These are phyloP conservation scores for Propithecus deckenii DNA, from an alignment of 2,797 vertebrate species.

Conservation along the genomic window DNA sequence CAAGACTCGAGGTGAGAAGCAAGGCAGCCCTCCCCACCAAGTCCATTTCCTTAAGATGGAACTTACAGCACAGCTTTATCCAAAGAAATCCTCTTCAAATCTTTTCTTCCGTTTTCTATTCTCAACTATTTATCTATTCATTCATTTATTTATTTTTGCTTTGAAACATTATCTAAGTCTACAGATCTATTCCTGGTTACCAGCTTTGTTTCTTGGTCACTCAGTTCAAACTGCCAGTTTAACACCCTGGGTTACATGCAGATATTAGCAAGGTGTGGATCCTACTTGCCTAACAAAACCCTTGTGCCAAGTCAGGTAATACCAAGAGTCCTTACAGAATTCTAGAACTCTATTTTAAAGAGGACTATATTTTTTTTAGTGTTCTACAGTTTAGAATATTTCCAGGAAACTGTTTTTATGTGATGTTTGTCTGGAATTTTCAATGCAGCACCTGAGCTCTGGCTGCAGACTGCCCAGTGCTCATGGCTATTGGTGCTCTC, in stretches of 20 bases:
- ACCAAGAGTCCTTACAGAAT: background rate
- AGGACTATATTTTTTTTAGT: background rate
- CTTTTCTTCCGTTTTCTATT: background rate
- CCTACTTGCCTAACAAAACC: background rate
- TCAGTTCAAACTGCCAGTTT: background rate
- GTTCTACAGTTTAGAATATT: background rate
- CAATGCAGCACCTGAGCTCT: background rate
- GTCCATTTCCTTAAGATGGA: background rate
- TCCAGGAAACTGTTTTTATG: background rate
- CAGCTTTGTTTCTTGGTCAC: background rate
- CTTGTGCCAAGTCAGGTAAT: background rate
- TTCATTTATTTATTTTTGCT: background rate
- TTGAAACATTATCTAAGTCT: background rate
- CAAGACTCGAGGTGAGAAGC: background rate
- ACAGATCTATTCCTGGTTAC: background rate
- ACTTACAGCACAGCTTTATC: background rate
- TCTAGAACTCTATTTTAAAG: background rate
- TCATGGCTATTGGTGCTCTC: accelerated
- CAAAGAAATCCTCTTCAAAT: background rate
- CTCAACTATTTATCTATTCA: background rate
- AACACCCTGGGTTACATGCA: background rate
- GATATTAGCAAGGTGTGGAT: background rate
- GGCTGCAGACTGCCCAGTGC: accelerated
- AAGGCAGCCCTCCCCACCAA: background rate
- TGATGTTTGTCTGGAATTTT: background rate